Base-by-base conservation (phyloP, 1,140 invertebrate genomes). In the Ceratosolen fusciceps region DNA sequence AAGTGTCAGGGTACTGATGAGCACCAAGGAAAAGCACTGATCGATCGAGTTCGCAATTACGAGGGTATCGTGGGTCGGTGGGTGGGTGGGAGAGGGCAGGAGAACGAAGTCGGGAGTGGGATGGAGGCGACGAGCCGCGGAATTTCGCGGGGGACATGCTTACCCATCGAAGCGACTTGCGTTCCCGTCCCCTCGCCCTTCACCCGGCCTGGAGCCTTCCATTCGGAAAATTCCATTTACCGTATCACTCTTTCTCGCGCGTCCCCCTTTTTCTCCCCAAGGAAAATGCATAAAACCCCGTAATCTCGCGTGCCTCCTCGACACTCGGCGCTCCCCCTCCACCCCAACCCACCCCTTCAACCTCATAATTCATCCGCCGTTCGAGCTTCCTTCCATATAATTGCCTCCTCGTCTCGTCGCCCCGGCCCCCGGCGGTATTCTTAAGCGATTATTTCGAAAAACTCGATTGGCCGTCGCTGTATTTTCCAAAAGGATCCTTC, bases 331-430 rank as follows among this genome's bases (percentile, higher is more conserved):
- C 75, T 19, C 21, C 47, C 49, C 60, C 12, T 52, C 21, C 21
- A 56, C 73, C 58, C 31, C 49, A 39, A 9, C 74, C 39, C 26
- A 47, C 21, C 43, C 65, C 70, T 67, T 70, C 19, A 58, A 74
- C 71, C 82, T 81, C 80, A 73, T 73, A 67, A 73, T 67, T 81
- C 74, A 76, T 54, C 21, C 70, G 60, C 81, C 82, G 74, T 49
- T 77, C 72, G 12, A 62, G 70, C 74, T 71, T 79, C 56, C 62
- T 24, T 31, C 16, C 62, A 39, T 49, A 74, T 76, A 74, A 80
- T 68, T 75, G 29, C 34, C 37, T 31, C 77, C 37, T 79, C 72
- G 62, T 80, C 76, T 34, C 21, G 26, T 26, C 43, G 34, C 47
- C 29, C 54, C 34, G n/a, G 16, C 21, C 49, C 21, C 7, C 31